phyloP scores from a whole-genome alignment of 1,140 invertebrate species.

The Bathynomus jamesi region DNA sequence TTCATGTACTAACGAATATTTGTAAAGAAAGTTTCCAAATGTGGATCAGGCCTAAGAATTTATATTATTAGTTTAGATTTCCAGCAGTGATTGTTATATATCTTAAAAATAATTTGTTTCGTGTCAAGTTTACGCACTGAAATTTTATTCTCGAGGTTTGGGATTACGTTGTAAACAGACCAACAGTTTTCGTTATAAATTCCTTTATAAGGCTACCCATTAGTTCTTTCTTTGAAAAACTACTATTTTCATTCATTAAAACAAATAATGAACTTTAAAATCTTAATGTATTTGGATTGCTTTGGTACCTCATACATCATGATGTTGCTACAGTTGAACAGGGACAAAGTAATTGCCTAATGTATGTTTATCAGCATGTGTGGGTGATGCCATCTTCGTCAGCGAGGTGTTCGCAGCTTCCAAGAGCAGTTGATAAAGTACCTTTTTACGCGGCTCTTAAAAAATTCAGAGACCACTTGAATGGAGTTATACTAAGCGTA shows the following conservation, averaged over 20 bases:
- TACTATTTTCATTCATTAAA: background rate
- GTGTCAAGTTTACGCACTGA: too few species aligned
- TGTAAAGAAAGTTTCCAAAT: too few species aligned
- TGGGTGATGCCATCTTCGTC: slow-evolving; percentile 98
- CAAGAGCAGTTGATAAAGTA: slow-evolving; percentile 90
- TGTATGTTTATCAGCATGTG: slow-evolving; percentile 62
- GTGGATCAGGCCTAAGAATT: too few species aligned
- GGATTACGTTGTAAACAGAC: too few species aligned
- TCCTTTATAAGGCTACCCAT: too few species aligned
- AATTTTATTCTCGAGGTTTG: too few species aligned
- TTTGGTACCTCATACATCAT: background rate
- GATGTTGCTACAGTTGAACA: background rate
- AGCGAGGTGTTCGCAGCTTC: slow-evolving; percentile 88
- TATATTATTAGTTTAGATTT: too few species aligned
- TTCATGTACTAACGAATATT: too few species aligned
- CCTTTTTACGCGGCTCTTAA: slow-evolving; percentile 92
- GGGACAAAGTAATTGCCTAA: slow-evolving; percentile 15
- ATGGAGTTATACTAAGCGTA: slow-evolving; percentile 74
- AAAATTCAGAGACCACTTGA: slow-evolving; percentile 90
- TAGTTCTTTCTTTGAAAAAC: too few species aligned
- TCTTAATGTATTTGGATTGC: background rate
- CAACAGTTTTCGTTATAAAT: too few species aligned
- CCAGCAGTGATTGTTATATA: too few species aligned
- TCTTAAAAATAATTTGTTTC: too few species aligned
- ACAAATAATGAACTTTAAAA: background rate